A percentile compares a stretch with the other conserved stretches of the same genome.
These are phyloP conservation scores for Pachyrhynchus sulphureomaculatus DNA, from an alignment of 1,140 invertebrate genomes.

Conservation along the genomic window DNA sequence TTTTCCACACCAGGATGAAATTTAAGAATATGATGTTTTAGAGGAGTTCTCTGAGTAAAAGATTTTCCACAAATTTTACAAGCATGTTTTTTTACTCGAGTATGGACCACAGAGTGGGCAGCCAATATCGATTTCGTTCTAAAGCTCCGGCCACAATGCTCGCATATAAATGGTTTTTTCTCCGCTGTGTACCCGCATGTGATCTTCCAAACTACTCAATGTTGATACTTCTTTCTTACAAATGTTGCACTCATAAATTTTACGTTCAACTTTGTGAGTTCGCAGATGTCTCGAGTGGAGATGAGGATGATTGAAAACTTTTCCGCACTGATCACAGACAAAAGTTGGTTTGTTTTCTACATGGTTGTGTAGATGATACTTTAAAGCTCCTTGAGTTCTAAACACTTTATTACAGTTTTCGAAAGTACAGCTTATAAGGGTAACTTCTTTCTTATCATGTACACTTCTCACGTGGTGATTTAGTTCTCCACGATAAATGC, in stretches of 20 bases:
- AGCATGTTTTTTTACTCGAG: conserved; percentile 44
- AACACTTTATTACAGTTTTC: conserved; percentile 7
- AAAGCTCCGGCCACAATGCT: conserved; percentile 53
- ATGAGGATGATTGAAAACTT: conserved; percentile 13
- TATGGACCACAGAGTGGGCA: conserved; percentile 57
- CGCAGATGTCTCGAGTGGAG: conserved; percentile 4
- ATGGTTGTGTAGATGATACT: conserved; percentile 9
- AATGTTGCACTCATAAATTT: conserved; percentile 46
- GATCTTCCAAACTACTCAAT: conserved; percentile 57
- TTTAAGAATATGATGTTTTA: conserved; percentile 42
- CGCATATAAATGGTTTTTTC: conserved; percentile 53
- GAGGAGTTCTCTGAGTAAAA: conserved; percentile 24
- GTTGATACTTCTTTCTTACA: conserved; percentile 55
- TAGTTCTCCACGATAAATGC: conserved; percentile 1
- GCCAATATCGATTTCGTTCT: conserved; percentile 56
- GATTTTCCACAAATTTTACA: conserved; percentile 26
- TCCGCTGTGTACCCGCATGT: conserved; percentile 51
- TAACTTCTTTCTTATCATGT: not conserved
- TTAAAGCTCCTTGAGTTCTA: conserved; percentile 5
- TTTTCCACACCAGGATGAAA: too few relatives aligned
- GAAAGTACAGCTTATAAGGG: conserved; percentile 4
- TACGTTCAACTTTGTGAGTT: not conserved
- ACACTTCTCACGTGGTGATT: conserved; percentile 9
- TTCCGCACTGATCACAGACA: conserved; percentile 18
- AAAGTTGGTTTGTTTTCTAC: conserved; percentile 7